phyloP scores from a whole-genome alignment of 2,113 vertebrate species.

The Ibidorhyncha struthersii region DNA sequence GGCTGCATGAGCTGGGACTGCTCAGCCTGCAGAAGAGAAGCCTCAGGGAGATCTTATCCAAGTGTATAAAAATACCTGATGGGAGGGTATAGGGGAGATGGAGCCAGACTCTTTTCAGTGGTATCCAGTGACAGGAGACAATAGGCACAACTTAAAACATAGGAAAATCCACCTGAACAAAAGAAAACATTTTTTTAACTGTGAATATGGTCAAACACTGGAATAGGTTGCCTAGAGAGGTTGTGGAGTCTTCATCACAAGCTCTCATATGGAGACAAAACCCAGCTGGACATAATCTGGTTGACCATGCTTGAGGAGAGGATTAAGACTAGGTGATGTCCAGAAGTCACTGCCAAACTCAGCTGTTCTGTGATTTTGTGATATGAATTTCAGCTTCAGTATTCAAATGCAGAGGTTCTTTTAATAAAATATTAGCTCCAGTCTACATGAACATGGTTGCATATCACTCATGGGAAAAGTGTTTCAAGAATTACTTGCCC shows the following conservation, averaged over 20 bases:
- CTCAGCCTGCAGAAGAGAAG: background rate
- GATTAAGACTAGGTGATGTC: background rate
- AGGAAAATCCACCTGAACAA: background rate
- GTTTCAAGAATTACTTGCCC: background rate
- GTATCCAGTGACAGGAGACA: background rate
- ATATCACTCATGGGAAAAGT: background rate
- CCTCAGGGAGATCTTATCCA: background rate
- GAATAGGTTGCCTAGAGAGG: background rate
- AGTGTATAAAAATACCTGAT: background rate
- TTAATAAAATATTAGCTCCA: background rate
- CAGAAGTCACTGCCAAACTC: background rate
- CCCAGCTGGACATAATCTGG: too few species aligned
- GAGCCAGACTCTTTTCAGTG: background rate
- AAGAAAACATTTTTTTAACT: background rate
- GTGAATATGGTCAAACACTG: rapidly evolving
- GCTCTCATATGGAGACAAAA: background rate
- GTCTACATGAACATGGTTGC: background rate
- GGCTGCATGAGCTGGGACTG: rapidly evolving
- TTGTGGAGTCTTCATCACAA: background rate
- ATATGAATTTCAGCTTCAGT: background rate
- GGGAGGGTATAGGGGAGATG: background rate
- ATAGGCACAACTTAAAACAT: background rate
- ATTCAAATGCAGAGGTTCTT: background rate
- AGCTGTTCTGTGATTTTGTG: background rate
- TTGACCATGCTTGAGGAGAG: background rate